Evolutionary conservation across 2,888 invertebrate species (phyloP).

Genomic region (Oscheius sp.): DNA sequence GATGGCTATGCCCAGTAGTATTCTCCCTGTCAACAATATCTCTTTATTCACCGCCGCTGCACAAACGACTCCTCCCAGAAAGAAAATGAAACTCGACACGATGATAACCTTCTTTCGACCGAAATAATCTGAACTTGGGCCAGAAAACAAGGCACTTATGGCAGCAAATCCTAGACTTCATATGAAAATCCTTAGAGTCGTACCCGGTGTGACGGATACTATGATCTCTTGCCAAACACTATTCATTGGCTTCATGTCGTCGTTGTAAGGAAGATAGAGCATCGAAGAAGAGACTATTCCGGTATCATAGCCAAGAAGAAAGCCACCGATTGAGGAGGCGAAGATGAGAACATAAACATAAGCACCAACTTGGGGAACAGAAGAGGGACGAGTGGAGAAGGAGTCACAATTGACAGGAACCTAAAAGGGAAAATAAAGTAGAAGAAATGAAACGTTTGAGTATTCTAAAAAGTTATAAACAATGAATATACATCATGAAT

Average conservation of each 20-base stretch:
- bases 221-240: slow-evolving; percentile 59
- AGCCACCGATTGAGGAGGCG: slow-evolving; percentile 35
- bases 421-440: too few species aligned
- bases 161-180: slow-evolving; percentile 47
- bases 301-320: slow-evolving; percentile 72
- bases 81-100: slow-evolving; percentile 73
- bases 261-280: slow-evolving; percentile 44
- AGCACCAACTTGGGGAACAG: slow-evolving; percentile 20
- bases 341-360: slow-evolving; percentile 35
- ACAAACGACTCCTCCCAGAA: slow-evolving; percentile 72
- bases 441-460: too few species aligned
- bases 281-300: slow-evolving; percentile 74
- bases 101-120: slow-evolving; percentile 74
- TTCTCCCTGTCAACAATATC: slow-evolving; percentile 41
- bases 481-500: too few species aligned
- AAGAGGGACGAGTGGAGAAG: slow-evolving; percentile 7
- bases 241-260: slow-evolving; percentile 45
- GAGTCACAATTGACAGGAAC: too few species aligned
- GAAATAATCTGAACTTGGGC: slow-evolving; percentile 72
- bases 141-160: slow-evolving; percentile 57
- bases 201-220: slow-evolving; percentile 52
- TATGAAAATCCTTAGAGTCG: too few species aligned
- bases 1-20: slow-evolving; percentile 52
- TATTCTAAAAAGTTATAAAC: too few species aligned
- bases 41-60: slow-evolving; percentile 42